Evolutionary conservation across 2,797 vertebrate species (phyloP), one percentile per base, ranked within the genome.

Genomic region (Cynodonichthys magdalenae): DNA sequence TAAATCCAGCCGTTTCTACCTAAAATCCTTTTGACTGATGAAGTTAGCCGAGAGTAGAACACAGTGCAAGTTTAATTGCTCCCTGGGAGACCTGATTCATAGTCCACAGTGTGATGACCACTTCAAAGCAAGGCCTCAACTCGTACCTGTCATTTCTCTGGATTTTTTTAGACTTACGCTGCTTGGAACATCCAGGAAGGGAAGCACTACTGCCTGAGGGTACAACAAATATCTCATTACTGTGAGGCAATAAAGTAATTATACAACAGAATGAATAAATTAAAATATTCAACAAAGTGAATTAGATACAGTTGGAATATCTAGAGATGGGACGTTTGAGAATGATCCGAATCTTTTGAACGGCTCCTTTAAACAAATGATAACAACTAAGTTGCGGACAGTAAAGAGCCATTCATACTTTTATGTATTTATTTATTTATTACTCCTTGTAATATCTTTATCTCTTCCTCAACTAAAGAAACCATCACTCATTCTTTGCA

Each of bases 21-120:
- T 45, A 10, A 64, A 68, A 65, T 51, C 51, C 41, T 27, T 55
- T 56, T 59, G 46, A 66, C 54, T 31, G n/a, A 17, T 6, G 49
- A 47, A 47, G 50, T 20, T 54, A 57, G 50, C 53, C 14, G 53
- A 72, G 72, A 31, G 15, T 42, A 51, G 44, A 5, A 20, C 45
- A 50, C 60, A 50, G 57, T 48, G 27, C 17, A 53, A 24, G 19
- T 65, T 53, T 79, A 74, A 79, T 66, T 41, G 1, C 41, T 66
- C 53, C 65, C 60, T 20, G 8, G 53, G 53, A 73, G 63, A 45
- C 11, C 29, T 27, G 9, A 63, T 58, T 63, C 31, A 18, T 5
- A 20, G 24, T 39, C 49, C 39, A 46, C 41, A 24, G 18, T 71
- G 15, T 50, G 58, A 69, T 34, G 61, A 56, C 57, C 59, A 20